A percentile compares a stretch with the other conserved stretches of the same genome.
phyloP scores from a whole-genome alignment of 1,140 invertebrate genomes.

The Telenomus remus region DNA sequence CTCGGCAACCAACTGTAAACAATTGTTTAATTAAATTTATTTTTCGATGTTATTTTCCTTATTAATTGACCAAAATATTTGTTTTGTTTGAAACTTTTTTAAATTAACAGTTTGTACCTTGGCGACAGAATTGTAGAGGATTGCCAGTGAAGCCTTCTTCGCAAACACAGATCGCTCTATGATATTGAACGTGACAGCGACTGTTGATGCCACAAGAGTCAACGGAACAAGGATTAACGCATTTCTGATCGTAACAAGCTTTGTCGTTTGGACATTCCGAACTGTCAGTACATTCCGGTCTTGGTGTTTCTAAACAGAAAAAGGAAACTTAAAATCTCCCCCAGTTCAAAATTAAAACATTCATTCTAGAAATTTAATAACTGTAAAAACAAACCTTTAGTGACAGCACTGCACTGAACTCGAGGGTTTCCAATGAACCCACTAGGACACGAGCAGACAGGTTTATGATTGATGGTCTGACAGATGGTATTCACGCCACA shows the following conservation, averaged over 20 bases:
- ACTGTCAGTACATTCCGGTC: constrained; percentile 86
- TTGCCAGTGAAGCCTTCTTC: constrained; percentile 89
- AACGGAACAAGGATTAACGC: constrained; percentile 84
- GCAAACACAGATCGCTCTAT: constrained; percentile 89
- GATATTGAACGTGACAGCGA: constrained; percentile 86
- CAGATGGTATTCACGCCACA: constrained; percentile 92
- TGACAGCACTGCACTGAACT: constrained; percentile 79
- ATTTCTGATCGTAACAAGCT: constrained; percentile 86
- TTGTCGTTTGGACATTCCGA: constrained; percentile 89
- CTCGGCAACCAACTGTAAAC: constrained; percentile 85
- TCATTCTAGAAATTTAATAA: background rate
- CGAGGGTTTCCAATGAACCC: constrained; percentile 88
- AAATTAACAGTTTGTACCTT: constrained; percentile 75
- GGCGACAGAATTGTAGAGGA: constrained; percentile 85
- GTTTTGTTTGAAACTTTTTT: too few relatives aligned
- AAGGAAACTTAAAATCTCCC: too few relatives aligned
- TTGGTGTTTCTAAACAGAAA: constrained; percentile 73
- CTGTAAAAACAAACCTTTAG: constrained; percentile 52
- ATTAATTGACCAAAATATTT: too few relatives aligned
- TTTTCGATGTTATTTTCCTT: too few relatives aligned
- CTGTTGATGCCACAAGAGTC: constrained; percentile 88
- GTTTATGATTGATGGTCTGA: constrained; percentile 86
- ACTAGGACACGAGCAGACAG: constrained; percentile 86
- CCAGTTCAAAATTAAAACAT: too few relatives aligned
- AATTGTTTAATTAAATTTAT: background rate